These are phyloP conservation scores for Uropsilus gracilis DNA, from an alignment of 2,113 vertebrate genomes.

Conservation along the genomic window DNA sequence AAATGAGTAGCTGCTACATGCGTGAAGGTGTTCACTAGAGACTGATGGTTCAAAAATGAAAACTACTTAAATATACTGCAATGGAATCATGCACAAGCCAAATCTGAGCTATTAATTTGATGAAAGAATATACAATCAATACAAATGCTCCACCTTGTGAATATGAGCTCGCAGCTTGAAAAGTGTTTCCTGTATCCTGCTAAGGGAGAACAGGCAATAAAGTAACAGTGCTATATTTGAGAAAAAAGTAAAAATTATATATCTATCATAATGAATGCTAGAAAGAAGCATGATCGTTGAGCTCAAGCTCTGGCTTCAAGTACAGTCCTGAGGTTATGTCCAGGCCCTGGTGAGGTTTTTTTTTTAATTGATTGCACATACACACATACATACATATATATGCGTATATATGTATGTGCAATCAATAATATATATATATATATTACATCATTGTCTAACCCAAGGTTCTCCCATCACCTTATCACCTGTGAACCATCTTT, in stretches of 20 bases:
- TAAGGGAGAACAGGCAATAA: neutral
- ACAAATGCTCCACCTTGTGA: neutral
- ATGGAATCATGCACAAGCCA: neutral
- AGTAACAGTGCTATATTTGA: neutral
- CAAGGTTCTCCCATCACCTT: too few species aligned
- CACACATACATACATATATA: too few species aligned
- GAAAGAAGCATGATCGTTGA: neutral
- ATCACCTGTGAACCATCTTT: too few species aligned
- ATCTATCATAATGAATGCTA: neutral
- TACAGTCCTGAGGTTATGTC: neutral
- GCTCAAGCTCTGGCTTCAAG: neutral
- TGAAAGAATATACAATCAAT: neutral
- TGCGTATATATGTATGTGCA: too few species aligned
- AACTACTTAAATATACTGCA: neutral
- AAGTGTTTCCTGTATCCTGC: neutral
- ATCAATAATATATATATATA: too few species aligned
- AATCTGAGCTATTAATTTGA: neutral
- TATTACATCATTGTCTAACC: too few species aligned
- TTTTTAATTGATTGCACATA: too few species aligned
- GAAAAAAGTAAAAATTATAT: neutral
- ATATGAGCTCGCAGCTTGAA: neutral
- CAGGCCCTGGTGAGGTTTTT: too few species aligned
- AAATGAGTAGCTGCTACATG: slow-evolving; percentile 15
- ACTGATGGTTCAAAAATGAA: neutral
- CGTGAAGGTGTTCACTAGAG: neutral